These are phyloP conservation scores for Lineus longissimus DNA, from an alignment of 1,140 invertebrate species.

Conservation along the genomic window DNA sequence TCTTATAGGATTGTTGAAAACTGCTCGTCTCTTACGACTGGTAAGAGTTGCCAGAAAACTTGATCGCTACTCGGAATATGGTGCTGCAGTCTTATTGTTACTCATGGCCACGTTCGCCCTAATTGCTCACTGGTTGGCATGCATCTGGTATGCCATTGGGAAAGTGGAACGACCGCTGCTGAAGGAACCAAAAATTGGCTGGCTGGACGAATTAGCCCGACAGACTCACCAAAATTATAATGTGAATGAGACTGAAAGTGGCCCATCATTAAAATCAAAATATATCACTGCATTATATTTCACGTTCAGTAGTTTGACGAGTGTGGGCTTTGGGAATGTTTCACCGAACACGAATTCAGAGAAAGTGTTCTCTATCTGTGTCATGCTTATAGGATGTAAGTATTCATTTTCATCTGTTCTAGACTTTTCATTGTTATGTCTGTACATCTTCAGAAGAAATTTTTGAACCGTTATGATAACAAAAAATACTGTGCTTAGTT, in stretches of 20 bases:
- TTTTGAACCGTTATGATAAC: background rate
- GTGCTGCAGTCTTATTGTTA: constrained; percentile 91
- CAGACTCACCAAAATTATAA: constrained; percentile 49
- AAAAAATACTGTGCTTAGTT: too few relatives aligned
- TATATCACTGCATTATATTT: constrained; percentile 96
- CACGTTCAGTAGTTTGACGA: constrained; percentile 92
- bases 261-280: constrained; percentile 53
- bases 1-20: constrained; percentile 95
- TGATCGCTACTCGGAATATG: constrained; percentile 98
- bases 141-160: constrained; percentile 98
- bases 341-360: constrained; percentile 92
- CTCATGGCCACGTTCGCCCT: constrained; percentile 98
- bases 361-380: constrained; percentile 66
- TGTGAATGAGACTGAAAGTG: constrained; percentile 36
- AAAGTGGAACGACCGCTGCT: constrained; percentile 72
- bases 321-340: constrained; percentile 96
- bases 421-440: background rate
- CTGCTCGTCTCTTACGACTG: constrained; percentile 87
- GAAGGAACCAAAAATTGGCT: constrained; percentile 72
- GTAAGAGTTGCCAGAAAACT: constrained; percentile 97
- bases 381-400: constrained; percentile 56
- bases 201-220: constrained; percentile 82
- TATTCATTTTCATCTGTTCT: constrained; percentile 12
- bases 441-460: background rate
- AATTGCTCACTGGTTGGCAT: constrained; percentile 98